phyloP scores from a whole-genome alignment of 2,797 vertebrate genomes.

The Vultur gryphus region DNA sequence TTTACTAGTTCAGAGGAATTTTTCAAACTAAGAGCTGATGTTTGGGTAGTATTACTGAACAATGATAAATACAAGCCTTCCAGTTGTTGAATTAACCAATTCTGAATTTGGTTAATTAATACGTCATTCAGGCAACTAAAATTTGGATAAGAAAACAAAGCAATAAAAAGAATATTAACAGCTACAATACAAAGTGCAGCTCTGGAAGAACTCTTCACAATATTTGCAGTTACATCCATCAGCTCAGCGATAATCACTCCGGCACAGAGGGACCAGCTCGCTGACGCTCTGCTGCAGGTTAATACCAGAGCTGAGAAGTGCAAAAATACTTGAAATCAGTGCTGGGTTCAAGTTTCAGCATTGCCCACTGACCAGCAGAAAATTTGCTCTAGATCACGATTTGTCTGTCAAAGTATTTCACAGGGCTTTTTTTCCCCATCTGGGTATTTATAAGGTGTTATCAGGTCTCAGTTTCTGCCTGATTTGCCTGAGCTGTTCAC shows the following conservation, averaged over 20 bases:
- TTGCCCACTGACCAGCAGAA: background rate
- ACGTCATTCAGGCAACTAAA: background rate
- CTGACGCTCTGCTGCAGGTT: background rate
- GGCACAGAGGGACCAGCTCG: background rate
- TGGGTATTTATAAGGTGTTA: background rate
- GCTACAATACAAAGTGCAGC: background rate
- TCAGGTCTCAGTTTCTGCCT: background rate
- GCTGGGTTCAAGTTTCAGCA: background rate
- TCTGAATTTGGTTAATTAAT: slow-evolving; percentile 40
- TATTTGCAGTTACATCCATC: slow-evolving; percentile 3
- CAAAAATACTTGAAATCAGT: background rate
- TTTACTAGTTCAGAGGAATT: slow-evolving; percentile 51
- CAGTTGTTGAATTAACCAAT: slow-evolving; percentile 30
- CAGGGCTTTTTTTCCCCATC: background rate
- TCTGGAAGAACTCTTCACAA: background rate
- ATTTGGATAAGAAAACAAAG: background rate
- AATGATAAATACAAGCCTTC: slow-evolving; percentile 48
- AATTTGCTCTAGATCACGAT: background rate
- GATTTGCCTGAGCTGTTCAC: background rate
- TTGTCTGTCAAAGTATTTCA: background rate
- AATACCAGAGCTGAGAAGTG: background rate
- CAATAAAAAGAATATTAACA: background rate
- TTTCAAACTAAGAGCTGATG: slow-evolving; percentile 53
- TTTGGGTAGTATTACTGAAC: slow-evolving; percentile 30
- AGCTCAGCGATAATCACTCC: background rate